Evolutionary conservation across 2,797 vertebrate genomes (phyloP).

Genomic region (Prionace glauca): DNA sequence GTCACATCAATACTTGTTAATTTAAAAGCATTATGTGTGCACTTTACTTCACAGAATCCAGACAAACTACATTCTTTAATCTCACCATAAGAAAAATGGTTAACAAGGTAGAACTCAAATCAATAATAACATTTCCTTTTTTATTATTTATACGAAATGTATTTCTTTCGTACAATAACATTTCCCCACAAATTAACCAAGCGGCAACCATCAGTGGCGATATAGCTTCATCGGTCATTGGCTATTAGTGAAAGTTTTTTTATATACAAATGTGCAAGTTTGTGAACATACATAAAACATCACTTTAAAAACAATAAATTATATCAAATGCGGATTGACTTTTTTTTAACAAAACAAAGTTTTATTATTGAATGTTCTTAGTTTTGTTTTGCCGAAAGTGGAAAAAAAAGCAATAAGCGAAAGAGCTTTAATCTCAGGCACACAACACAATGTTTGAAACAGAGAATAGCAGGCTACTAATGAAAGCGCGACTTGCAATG

Average conservation of each 20-base stretch:
- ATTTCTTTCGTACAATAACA: not conserved
- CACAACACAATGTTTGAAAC: not conserved
- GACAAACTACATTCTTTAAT: not conserved
- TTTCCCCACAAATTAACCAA: not conserved
- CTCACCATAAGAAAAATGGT: not conserved
- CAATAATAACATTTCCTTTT: not conserved
- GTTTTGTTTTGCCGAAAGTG: not conserved
- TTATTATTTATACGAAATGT: not conserved
- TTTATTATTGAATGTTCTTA: not conserved
- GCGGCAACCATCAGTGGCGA: not conserved
- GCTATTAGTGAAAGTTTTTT: not conserved
- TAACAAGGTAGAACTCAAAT: not conserved
- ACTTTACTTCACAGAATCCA: not conserved
- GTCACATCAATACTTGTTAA: not conserved
- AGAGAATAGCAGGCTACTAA: not conserved
- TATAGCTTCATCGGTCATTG: not conserved
- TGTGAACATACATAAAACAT: not conserved
- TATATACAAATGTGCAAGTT: not conserved
- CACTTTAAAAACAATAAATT: not conserved
- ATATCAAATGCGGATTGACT: not conserved
- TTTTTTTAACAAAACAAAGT: not conserved
- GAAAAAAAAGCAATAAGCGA: too few relatives aligned
- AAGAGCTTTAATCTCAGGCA: too few relatives aligned
- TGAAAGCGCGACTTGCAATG: not conserved
- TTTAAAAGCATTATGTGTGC: not conserved